These are phyloP conservation scores for Pollenia griseotomentosa DNA, from an alignment of 2,888 invertebrate genomes.

Conservation along the genomic window DNA sequence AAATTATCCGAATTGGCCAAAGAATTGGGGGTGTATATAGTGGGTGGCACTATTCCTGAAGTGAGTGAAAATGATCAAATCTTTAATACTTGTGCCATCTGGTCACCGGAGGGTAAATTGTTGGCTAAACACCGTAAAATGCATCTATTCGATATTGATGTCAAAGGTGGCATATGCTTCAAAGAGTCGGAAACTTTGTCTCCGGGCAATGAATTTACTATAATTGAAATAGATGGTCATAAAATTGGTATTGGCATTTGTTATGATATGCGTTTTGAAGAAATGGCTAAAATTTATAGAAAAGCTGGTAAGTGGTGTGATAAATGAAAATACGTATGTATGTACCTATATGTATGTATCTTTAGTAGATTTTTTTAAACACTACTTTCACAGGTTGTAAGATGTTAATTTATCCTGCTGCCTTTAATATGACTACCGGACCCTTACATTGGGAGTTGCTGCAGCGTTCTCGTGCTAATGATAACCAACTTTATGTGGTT, in stretches of 20 bases:
- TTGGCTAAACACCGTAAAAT: slow-evolving; percentile 94
- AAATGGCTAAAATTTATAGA: slow-evolving; percentile 91
- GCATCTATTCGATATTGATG: slow-evolving; percentile 98
- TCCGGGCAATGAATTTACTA: slow-evolving; percentile 90
- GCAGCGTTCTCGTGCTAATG: slow-evolving; percentile 91
- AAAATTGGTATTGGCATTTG: slow-evolving; percentile 97
- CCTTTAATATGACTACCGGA: slow-evolving; percentile 98
- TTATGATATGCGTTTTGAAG: slow-evolving; percentile 96
- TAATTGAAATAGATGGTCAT: slow-evolving; percentile 88
- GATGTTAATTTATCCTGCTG: slow-evolving; percentile 95
- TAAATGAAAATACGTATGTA: no score
- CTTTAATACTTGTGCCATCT: slow-evolving; percentile 95
- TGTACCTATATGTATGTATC: no score
- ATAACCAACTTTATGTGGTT: slow-evolving; percentile 95
- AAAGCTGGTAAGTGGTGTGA: slow-evolving; percentile 84
- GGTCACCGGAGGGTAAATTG: slow-evolving; percentile 91
- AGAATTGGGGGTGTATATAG: slow-evolving; percentile 90
- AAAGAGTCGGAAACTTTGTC: slow-evolving; percentile 94
- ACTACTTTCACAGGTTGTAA: slow-evolving; percentile 88
- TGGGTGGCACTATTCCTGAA: slow-evolving; percentile 97
- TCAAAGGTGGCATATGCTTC: slow-evolving; percentile 96
- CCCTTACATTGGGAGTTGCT: slow-evolving; percentile 96
- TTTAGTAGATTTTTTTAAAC: background rate
- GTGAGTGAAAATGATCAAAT: slow-evolving; percentile 86
- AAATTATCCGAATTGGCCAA: slow-evolving; percentile 91